Conservation (phyloP, 2,797 vertebrate species). For the Garrulus glandarius region DNA sequence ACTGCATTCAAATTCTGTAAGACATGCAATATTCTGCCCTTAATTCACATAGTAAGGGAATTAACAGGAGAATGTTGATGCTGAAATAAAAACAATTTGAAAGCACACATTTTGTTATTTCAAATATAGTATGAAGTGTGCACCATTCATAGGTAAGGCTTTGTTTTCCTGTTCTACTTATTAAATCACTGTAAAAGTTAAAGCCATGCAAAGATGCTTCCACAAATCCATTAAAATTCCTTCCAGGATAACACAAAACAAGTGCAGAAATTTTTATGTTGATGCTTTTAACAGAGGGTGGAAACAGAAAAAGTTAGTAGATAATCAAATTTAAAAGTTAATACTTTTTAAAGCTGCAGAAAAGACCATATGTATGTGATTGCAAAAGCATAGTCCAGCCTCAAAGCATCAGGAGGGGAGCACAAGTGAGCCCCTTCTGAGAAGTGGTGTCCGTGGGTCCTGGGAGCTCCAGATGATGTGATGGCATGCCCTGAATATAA, state of each 20-base stretch:
- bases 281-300: background rate
- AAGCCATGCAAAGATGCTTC: background rate
- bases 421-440: background rate
- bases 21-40: background rate
- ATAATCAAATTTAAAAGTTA: background rate
- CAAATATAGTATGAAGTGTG: background rate
- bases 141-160: background rate
- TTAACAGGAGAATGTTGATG: background rate
- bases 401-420: background rate
- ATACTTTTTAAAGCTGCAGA: background rate
- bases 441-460: fast-evolving
- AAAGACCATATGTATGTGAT: background rate
- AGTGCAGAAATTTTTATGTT: background rate
- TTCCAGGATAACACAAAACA: background rate
- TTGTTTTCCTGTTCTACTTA: background rate
- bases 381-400: background rate
- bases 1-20: background rate
- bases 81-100: background rate
- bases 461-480: background rate
- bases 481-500: background rate
- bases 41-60: background rate
- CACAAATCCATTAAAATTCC: background rate
- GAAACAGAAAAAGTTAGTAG: background rate
- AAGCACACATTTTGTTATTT: background rate
- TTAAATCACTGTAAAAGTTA: background rate